Evolutionary conservation across 2,797 vertebrate species (phyloP).

Genomic region (Tympanoctomys barrerae): DNA sequence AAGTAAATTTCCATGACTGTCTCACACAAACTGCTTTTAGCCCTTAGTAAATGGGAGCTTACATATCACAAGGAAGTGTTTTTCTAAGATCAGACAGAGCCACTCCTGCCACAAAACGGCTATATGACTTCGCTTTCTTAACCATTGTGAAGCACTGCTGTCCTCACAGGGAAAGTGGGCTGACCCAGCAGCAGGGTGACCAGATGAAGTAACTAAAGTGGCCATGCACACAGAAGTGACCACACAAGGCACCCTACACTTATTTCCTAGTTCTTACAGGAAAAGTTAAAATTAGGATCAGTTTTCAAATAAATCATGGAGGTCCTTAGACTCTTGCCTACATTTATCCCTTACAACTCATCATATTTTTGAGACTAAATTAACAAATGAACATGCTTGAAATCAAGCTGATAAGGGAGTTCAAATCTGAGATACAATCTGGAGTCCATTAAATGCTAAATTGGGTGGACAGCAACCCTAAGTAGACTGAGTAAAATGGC

Average conservation of each 20-base stretch:
- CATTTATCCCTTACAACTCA: not conserved
- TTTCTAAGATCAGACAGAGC: not conserved
- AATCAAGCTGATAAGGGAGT: slow-evolving; percentile 48
- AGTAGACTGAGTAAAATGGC: not conserved
- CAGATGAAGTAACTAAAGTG: not conserved
- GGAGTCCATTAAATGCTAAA: slow-evolving; percentile 53
- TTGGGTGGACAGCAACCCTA: not conserved
- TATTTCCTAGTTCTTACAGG: not conserved
- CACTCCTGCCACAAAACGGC: not conserved
- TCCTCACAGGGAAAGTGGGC: not conserved
- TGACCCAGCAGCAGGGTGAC: not conserved
- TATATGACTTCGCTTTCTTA: not conserved
- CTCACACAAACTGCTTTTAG: not conserved
- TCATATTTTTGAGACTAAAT: not conserved
- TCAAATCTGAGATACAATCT: slow-evolving; percentile 9
- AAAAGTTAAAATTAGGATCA: not conserved
- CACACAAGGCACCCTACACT: not conserved
- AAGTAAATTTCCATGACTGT: not conserved
- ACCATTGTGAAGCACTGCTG: not conserved
- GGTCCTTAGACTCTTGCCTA: not conserved
- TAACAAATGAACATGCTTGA: not conserved
- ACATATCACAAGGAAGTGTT: not conserved
- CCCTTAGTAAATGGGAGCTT: not conserved
- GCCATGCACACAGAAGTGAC: not conserved
- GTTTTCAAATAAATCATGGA: not conserved